These are phyloP conservation scores for Pagrus major DNA, from an alignment of 2,113 vertebrate genomes.

Conservation along the genomic window DNA sequence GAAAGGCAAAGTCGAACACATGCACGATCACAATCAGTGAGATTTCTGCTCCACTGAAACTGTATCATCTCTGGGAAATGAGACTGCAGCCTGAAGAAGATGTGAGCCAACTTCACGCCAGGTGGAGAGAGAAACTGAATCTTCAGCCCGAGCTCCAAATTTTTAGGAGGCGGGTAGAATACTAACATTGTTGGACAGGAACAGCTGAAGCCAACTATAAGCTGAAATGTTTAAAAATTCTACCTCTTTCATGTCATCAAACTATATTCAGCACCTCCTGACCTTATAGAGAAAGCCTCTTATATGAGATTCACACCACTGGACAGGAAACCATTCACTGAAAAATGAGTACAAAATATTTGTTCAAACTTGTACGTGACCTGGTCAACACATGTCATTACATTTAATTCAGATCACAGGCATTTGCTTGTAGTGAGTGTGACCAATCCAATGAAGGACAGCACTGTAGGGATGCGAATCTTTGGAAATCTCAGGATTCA, in stretches of 20 bases:
- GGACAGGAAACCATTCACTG: background rate
- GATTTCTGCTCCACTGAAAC: conserved; percentile 25
- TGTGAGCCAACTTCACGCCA: background rate
- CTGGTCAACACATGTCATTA: background rate
- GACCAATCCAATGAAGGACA: background rate
- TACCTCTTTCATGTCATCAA: background rate
- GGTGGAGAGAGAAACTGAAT: background rate
- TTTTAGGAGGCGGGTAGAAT: background rate
- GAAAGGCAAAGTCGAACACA: background rate
- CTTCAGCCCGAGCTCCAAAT: background rate
- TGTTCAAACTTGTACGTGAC: too few species aligned
- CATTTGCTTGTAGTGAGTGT: background rate
- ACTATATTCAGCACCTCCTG: background rate
- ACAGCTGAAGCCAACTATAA: background rate
- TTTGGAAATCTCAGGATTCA: too few species aligned
- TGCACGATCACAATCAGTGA: conserved; percentile 6
- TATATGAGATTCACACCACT: too few species aligned
- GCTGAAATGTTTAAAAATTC: too few species aligned
- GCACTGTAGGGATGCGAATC: too few species aligned
- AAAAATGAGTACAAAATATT: background rate
- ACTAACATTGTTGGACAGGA: background rate
- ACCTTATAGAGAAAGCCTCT: background rate
- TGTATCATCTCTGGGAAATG: conserved; percentile 12
- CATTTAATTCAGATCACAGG: background rate
- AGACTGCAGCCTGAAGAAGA: background rate